These are phyloP conservation scores for Battus philenor DNA, from an alignment of 1,140 invertebrate species.

Conservation along the genomic window DNA sequence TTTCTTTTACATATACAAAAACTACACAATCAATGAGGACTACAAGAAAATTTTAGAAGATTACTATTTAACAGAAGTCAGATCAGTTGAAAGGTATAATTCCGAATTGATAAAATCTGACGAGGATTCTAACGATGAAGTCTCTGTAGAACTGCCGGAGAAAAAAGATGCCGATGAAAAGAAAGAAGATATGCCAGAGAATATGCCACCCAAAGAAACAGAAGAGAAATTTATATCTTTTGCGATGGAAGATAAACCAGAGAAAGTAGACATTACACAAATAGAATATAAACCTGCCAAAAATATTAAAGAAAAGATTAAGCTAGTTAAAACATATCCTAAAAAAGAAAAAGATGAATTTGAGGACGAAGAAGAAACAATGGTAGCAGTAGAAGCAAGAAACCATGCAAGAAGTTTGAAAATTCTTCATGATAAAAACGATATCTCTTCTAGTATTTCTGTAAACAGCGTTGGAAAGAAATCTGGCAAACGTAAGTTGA, in stretches of 20 bases:
- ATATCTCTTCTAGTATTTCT: conserved; percentile 67
- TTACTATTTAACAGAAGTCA: conserved; percentile 78
- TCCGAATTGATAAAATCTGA: conserved; percentile 49
- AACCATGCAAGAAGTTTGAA: conserved; percentile 65
- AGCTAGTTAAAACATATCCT: conserved; percentile 65
- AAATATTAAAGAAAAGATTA: conserved; percentile 73
- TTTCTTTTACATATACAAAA: conserved; percentile 81
- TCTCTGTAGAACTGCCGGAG: conserved; percentile 41
- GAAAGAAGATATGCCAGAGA: conserved; percentile 63
- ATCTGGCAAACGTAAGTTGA: conserved; percentile 53
- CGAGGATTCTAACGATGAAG: conserved; percentile 37
- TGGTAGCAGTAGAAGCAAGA: conserved; percentile 77
- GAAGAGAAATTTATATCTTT: conserved; percentile 69
- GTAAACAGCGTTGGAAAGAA: conserved; percentile 70
- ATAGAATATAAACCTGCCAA: conserved; percentile 67
- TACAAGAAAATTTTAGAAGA: conserved; percentile 77
- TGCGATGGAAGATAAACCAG: conserved; percentile 69
- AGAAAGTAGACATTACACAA: conserved; percentile 55
- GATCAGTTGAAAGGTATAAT: conserved; percentile 74
- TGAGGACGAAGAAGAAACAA: conserved; percentile 75
- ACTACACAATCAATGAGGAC: conserved; percentile 77
- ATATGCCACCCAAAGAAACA: conserved; percentile 42
- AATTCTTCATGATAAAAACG: conserved; percentile 51
- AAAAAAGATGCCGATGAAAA: conserved; percentile 39
- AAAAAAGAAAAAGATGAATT: conserved; percentile 67